Percentiles rank a stretch among this genome's conserved stretches.
phyloP scores from a whole-genome alignment of 2,888 invertebrate species.

The Tineola bisselliella region DNA sequence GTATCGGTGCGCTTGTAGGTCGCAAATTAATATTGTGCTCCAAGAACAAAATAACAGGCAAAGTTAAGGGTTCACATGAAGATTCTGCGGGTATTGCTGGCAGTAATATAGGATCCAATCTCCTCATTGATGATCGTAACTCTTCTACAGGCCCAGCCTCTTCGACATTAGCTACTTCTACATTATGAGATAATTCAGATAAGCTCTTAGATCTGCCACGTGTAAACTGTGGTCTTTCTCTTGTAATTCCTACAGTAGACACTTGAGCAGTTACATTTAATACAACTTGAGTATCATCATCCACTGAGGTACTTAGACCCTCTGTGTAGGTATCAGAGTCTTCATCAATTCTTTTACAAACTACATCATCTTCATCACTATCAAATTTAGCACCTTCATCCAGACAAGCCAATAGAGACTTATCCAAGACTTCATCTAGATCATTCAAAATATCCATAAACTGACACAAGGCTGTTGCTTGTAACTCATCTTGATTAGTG shows the following conservation, averaged over 20 bases:
- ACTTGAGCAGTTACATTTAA: slow-evolving; percentile 29
- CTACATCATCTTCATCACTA: slow-evolving; percentile 58
- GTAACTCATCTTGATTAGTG: slow-evolving; percentile 58
- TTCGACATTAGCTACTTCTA: slow-evolving; percentile 25
- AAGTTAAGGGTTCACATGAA: slow-evolving; percentile 44
- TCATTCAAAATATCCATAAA: slow-evolving; percentile 68
- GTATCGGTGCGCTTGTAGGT: slow-evolving; percentile 58
- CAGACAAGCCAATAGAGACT: slow-evolving; percentile 54
- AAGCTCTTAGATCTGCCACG: slow-evolving; percentile 54
- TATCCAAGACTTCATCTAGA: slow-evolving; percentile 68
- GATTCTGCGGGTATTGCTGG: slow-evolving; percentile 43
- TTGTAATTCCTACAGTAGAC: slow-evolving; percentile 31
- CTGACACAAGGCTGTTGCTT: slow-evolving; percentile 57
- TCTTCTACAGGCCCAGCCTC: slow-evolving; percentile 42
- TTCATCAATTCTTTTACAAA: slow-evolving; percentile 41
- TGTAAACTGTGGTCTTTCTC: slow-evolving; percentile 28
- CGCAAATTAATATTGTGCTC: slow-evolving; percentile 57
- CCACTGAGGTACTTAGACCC: slow-evolving; percentile 35
- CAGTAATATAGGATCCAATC: slow-evolving; percentile 53
- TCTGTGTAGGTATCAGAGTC: not conserved
- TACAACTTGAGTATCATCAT: slow-evolving; percentile 52
- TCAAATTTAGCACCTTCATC: slow-evolving; percentile 46
- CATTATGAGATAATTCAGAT: slow-evolving; percentile 38
- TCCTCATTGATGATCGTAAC: slow-evolving; percentile 53
- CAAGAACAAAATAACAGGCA: slow-evolving; percentile 57